phyloP scores from a whole-genome alignment of 2,888 invertebrate genomes.

The Stomorhina lunata region DNA sequence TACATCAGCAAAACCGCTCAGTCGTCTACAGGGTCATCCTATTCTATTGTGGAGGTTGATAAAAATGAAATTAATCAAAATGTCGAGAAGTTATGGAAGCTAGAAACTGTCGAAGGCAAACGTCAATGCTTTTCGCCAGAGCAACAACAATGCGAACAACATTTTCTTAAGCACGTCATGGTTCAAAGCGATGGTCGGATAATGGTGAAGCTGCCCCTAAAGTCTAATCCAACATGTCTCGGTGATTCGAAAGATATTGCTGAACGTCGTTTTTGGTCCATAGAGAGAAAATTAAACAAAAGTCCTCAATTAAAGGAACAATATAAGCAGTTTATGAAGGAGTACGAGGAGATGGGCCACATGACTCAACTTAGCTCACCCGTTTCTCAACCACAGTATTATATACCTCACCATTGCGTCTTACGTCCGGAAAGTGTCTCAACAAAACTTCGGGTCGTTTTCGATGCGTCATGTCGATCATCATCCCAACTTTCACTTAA shows the following conservation, averaged over 20 bases:
- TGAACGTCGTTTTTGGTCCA: conserved; percentile 49
- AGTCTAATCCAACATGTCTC: conserved; percentile 6
- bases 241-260: conserved; percentile 58
- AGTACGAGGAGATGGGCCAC: conserved; percentile 47
- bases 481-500: conserved; percentile 47
- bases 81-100: conserved; percentile 25
- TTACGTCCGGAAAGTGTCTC: conserved; percentile 40
- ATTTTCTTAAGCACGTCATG: conserved; percentile 44
- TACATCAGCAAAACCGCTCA: neutral
- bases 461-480: conserved; percentile 55
- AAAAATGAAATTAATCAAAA: neutral
- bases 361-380: conserved; percentile 19
- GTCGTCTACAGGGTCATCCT: neutral
- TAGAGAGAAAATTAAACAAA: conserved; percentile 54
- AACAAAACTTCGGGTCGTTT: conserved; percentile 55
- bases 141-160: no score
- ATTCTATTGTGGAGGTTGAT: neutral
- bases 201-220: conserved; percentile 53
- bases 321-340: conserved; percentile 39
- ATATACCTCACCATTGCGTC: conserved; percentile 62
- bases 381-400: conserved; percentile 19
- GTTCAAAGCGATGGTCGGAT: conserved; percentile 41
- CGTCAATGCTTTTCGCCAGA: no score
- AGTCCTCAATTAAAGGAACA: conserved; percentile 37
- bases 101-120: no score